These are phyloP conservation scores for Ophthalmolycus amberensis DNA, from an alignment of 2,113 vertebrate species.

Conservation along the genomic window DNA sequence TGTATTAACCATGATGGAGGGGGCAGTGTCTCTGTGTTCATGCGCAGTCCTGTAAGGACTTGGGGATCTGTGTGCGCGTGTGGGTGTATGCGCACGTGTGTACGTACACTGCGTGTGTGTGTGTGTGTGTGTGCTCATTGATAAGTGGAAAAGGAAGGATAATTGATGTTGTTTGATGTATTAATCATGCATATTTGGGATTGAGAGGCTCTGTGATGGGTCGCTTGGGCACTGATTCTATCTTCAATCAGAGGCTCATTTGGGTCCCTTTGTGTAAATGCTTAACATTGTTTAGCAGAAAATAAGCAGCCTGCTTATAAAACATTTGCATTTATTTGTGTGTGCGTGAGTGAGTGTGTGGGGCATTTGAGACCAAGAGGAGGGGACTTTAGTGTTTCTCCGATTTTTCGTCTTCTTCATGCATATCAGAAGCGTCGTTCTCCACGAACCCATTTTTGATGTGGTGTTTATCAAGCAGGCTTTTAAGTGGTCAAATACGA, in stretches of 20 bases:
- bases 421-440: conserved; percentile 49
- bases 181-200: conserved; percentile 82
- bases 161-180: conserved; percentile 81
- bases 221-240: conserved; percentile 72
- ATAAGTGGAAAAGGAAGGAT: conserved; percentile 66
- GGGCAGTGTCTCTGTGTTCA: conserved; percentile 69
- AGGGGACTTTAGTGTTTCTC: conserved; percentile 3
- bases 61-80: conserved; percentile 41
- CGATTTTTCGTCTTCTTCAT: conserved; percentile 36
- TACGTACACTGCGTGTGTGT: neutral
- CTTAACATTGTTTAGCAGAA: conserved; percentile 73
- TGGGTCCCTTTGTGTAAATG: conserved; percentile 77
- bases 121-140: conserved; percentile 42
- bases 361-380: conserved; percentile 29
- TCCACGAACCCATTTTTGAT: conserved; percentile 26
- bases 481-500: conserved; percentile 34
- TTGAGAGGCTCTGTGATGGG: conserved; percentile 75
- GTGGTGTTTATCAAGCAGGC: conserved; percentile 49
- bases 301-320: conserved; percentile 65
- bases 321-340: conserved; percentile 40
- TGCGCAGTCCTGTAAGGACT: conserved; percentile 71
- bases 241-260: conserved; percentile 79
- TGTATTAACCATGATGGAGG: conserved; percentile 85
- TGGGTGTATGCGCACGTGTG: neutral
- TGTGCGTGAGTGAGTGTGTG: conserved; percentile 11